These are phyloP conservation scores for Caenorhabditis briggsae DNA, from an alignment of 1,140 invertebrate species.

Conservation along the genomic window DNA sequence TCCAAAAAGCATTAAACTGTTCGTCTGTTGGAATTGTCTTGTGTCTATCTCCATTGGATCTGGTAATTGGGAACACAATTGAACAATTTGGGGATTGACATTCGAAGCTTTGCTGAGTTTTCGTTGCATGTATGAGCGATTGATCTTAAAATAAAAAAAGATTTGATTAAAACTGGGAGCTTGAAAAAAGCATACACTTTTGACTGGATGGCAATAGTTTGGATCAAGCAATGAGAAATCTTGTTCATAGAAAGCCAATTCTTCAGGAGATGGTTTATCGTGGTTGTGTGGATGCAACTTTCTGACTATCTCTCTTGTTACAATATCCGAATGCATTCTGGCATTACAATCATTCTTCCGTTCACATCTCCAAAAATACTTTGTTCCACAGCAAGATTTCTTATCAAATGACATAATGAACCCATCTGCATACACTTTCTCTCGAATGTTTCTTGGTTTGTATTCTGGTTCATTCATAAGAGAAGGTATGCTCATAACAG, in stretches of 20 bases:
- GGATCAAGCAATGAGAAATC: constrained; percentile 21
- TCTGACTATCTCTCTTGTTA: constrained; percentile 25
- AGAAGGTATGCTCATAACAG: neutral
- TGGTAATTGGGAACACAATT: neutral
- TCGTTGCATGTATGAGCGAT: constrained; percentile 39
- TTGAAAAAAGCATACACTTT: constrained; percentile 18
- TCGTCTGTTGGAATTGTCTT: neutral
- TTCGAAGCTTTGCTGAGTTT: constrained; percentile 11
- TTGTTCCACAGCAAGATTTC: constrained; percentile 44
- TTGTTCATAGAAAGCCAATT: constrained; percentile 40
- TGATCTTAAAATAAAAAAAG: neutral
- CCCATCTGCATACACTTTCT: constrained; percentile 43
- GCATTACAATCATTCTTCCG: constrained; percentile 46
- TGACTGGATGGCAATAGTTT: constrained; percentile 31
- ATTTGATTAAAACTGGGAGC: neutral
- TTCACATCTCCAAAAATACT: constrained; percentile 42
- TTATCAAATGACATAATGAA: constrained; percentile 44
- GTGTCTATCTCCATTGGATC: constrained; percentile 22
- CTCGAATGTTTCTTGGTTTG: constrained; percentile 45
- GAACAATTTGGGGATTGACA: neutral
- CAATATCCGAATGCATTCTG: constrained; percentile 42
- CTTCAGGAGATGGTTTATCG: constrained; percentile 14
- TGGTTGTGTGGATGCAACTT: constrained; percentile 39
- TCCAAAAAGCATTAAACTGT: constrained; percentile 16
- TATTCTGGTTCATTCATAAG: constrained; percentile 7